phyloP scores from a whole-genome alignment of 2,888 invertebrate genomes.

The Steromphala cineraria region DNA sequence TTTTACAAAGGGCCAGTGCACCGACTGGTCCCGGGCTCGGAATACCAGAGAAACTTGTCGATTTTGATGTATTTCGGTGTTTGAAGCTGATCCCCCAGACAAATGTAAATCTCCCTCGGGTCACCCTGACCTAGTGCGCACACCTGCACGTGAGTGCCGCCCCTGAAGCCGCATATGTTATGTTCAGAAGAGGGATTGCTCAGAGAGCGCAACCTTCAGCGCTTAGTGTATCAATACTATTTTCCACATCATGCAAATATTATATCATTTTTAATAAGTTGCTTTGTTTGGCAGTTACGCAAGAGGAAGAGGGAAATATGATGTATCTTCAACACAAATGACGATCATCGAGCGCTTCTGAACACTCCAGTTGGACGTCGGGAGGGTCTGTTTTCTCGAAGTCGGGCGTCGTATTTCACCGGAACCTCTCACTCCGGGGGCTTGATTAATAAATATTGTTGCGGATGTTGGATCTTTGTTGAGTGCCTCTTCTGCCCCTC shows the following conservation, averaged over 20 bases:
- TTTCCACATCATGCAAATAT: too few relatives aligned
- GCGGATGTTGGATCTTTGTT: neutral
- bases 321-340: too few relatives aligned
- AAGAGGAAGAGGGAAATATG: too few relatives aligned
- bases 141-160: neutral
- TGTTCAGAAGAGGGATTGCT: too few relatives aligned
- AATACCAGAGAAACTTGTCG: neutral
- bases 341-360: neutral
- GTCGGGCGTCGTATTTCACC: neutral
- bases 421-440: neutral
- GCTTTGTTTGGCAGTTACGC: too few relatives aligned
- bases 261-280: too few relatives aligned
- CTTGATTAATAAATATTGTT: conserved; percentile 6
- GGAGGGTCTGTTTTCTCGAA: neutral
- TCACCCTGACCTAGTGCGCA: neutral
- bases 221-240: too few relatives aligned
- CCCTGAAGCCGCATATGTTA: too few relatives aligned
- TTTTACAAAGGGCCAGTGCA: neutral
- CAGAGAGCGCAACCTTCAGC: too few relatives aligned
- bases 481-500: neutral
- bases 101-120: neutral
- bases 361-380: neutral
- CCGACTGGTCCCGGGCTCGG: neutral
- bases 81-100: neutral
- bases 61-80: neutral